phyloP scores from a whole-genome alignment of 1,140 invertebrate genomes.

The Brachionus angularis region DNA sequence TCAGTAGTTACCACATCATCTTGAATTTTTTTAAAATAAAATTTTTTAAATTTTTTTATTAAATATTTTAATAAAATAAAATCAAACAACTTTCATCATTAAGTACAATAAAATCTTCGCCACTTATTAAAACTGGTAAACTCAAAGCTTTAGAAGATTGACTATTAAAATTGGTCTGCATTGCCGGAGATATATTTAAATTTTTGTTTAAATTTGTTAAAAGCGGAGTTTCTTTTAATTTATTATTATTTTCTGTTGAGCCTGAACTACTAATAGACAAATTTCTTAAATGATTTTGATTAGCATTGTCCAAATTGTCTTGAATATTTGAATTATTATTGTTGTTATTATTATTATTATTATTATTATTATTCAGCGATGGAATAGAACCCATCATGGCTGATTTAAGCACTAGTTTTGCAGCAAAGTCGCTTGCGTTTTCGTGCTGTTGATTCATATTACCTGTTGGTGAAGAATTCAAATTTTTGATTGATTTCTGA shows the following conservation, averaged over 20 bases:
- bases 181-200: no score
- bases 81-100: no score
- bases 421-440: background rate
- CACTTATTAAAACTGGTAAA: no score
- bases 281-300: constrained; percentile 15
- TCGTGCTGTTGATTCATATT: background rate
- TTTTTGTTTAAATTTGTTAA: no score
- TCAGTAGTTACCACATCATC: background rate
- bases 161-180: no score
- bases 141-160: no score
- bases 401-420: background rate
- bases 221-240: background rate
- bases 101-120: no score
- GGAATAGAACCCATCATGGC: constrained; percentile 27
- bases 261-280: constrained; percentile 28
- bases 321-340: no score
- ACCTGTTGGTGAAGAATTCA: background rate
- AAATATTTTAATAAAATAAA: no score
- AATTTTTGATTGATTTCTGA: constrained; percentile 1
- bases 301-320: no score
- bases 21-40: background rate
- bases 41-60: no score
- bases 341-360: constrained; percentile 19
- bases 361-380: background rate
- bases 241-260: background rate